Base-by-base conservation (phyloP, 1,140 invertebrate genomes). In the Ceratoteleas bidentatus region DNA sequence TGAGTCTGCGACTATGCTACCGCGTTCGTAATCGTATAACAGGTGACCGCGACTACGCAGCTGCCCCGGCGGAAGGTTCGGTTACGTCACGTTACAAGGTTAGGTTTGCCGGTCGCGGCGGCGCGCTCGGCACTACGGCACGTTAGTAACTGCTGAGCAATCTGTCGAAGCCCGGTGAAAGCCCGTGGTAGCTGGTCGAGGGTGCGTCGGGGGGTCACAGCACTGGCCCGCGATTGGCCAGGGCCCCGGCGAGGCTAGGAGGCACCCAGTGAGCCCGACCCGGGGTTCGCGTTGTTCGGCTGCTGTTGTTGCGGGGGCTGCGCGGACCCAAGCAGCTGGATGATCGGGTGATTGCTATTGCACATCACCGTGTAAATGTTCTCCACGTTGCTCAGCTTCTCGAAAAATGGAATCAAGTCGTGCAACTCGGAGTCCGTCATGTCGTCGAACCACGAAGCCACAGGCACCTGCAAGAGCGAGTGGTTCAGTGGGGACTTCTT, bases 391-490 rank as follows among this genome's bases (percentile, higher is more conserved):
- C 96, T 97, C 78, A 99, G 93, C 90, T 97, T 97, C 91, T 99
- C 98, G 90, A 99, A 97, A 89, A 99, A 97, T 69, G 98, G 98
- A 89, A 99, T 97, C 85, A 99, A 93, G 91, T 99, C 97, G 82
- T 97, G 93, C 50, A 99, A 93, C 92, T 99, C 98, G 58, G 96
- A 96, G 91, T 99, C 98, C 85, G 95, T 96, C 94, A 97, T 97
- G 90, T 99, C 98, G 91, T 99, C 98, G 91, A 99, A 99, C 98
- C 98, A 99, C 69, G 97, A 98, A 88, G 96, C 96, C 68, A 99
- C 97, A 90, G 98, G 97, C 91, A 99, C 96, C 97, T 98, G 90
- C 1, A 92, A 88, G 6, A 9, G 7, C 6, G 36, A 2, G 6
- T 3, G 7, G 36, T 3, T 40, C 10, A 40, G 7, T 40, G 2